phyloP scores from a whole-genome alignment of 2,797 vertebrate species.

The Otus scops region DNA sequence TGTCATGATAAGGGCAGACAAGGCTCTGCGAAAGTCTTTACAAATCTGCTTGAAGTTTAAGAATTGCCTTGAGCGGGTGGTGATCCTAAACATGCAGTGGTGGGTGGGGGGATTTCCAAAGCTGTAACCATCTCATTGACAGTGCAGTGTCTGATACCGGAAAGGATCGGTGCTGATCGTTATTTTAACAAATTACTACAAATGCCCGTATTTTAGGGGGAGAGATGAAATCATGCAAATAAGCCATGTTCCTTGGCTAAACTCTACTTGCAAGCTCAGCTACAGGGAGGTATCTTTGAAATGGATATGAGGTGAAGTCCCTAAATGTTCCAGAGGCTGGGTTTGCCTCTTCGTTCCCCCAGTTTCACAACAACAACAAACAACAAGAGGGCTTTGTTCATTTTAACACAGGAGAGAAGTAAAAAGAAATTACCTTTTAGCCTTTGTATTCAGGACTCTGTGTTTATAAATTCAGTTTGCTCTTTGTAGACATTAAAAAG shows the following conservation, averaged over 20 bases:
- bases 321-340: background rate
- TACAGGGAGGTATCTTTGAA: background rate
- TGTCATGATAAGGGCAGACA: background rate
- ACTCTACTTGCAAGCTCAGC: background rate
- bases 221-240: background rate
- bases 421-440: background rate
- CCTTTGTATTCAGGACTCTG: background rate
- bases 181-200: background rate
- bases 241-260: background rate
- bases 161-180: background rate
- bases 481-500: background rate
- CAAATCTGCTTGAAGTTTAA: background rate
- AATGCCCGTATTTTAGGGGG: background rate
- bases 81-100: background rate
- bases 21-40: background rate
- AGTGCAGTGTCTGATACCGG: accelerated
- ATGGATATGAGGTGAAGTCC: background rate
- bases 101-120: background rate
- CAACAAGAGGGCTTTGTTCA: background rate
- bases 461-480: background rate
- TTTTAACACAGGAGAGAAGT: background rate
- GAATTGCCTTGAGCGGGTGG: background rate
- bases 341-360: background rate
- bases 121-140: background rate
- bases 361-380: background rate